Evolutionary conservation across 2,113 vertebrate species (phyloP), one percentile per base, ranked within the genome.

Genomic region (Bothrops jararaca): DNA sequence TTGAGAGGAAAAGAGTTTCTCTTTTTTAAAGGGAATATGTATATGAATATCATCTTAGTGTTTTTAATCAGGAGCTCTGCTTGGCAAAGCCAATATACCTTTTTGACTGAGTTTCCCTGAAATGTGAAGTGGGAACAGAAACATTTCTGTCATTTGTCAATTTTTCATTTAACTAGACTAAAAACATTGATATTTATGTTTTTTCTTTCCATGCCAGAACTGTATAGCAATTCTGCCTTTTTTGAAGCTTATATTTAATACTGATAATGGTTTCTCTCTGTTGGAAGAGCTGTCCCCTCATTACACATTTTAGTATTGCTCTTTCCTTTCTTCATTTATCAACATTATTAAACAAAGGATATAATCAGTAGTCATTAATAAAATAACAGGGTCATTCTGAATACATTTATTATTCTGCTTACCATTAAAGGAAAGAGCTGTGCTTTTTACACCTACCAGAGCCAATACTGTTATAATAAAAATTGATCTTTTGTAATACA

Each of bases 391-490:
- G 18, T 92, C 74, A 88, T 3, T 58, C 22, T 93, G 89, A 95
- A 91, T 60, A 94, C 24, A 92, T 92, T 52, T 94, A 3, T 90
- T 96, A 58, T 1, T 93, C 18, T n/a, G 53, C 15, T 8, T 95
- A 90, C 92, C 92, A 54, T 92, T 95, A 91, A 95, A 93, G 74
- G 45, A 94, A 90, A 90, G 91, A 23, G 45, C 56, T 57, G 53
- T 64, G 64, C 34, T 12, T 96, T 0, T 26, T 22, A 15, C 88
- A 2, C 0, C 95, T 9, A 26, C 3, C 86, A 93, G 64, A 92
- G 15, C 92, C 92, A 96, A 90, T 94, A 92, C 1, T 34, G 60
- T 34, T 91, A 86, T 95, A 94, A 85, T 11, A 95, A 93, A 90
- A 93, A 64, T 88, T 89, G 22, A 92, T 94, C 69, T 95, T 90